These are phyloP conservation scores for Neoarius graeffei DNA, from an alignment of 2,113 vertebrate species.

Conservation along the genomic window DNA sequence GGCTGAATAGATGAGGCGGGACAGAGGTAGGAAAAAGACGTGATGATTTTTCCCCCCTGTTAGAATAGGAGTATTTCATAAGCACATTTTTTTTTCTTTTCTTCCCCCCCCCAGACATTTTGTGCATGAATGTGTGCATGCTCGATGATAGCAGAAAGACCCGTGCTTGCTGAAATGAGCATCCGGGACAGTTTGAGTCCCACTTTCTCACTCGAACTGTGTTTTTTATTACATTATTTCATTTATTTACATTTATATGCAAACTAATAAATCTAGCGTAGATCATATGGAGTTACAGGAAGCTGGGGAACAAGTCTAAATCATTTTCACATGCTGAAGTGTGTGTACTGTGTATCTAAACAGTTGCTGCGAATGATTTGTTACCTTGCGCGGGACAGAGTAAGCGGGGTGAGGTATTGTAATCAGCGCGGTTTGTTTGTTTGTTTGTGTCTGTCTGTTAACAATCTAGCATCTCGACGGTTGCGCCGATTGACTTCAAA, in stretches of 20 bases:
- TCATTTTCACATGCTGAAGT: not conserved
- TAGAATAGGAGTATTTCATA: not conserved
- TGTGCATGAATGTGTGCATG: conserved; percentile 2
- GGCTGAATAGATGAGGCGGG: not conserved
- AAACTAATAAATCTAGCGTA: not conserved
- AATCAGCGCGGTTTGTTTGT: too few relatives aligned
- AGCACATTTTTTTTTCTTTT: not conserved
- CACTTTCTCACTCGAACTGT: not conserved
- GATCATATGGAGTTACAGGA: not conserved
- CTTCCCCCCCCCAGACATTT: too few relatives aligned
- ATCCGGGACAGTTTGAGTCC: not conserved
- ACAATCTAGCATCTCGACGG: too few relatives aligned
- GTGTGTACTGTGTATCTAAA: not conserved
- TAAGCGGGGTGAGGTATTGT: too few relatives aligned
- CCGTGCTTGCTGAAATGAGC: not conserved
- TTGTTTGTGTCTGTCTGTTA: too few relatives aligned
- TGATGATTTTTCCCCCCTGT: not conserved
- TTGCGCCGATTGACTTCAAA: too few relatives aligned
- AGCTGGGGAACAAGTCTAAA: not conserved
- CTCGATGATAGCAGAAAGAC: not conserved
- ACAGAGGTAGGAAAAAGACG: not conserved
- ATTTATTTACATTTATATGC: not conserved
- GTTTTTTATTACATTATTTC: not conserved
- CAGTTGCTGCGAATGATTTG: not conserved
- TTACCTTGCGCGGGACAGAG: too few relatives aligned